phyloP scores from a whole-genome alignment of 2,797 vertebrate genomes.

The Schizothorax lantsangensis region DNA sequence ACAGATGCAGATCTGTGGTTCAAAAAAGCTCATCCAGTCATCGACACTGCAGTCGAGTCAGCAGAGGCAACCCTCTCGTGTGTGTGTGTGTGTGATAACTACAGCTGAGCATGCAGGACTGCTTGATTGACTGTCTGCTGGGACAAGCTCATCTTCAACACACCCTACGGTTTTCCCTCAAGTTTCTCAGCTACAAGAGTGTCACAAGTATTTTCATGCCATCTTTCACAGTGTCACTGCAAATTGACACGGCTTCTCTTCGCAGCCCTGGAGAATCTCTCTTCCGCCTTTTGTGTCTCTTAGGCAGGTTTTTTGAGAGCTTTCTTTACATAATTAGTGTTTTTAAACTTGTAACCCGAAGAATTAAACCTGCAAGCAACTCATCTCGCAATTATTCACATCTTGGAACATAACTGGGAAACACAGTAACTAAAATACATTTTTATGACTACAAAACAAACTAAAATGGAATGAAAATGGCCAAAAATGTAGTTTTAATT shows the following conservation, averaged over 20 bases:
- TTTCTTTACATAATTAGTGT: not conserved
- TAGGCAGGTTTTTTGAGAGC: not conserved
- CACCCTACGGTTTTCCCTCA: slow-evolving; percentile 11
- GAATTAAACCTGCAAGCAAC: not conserved
- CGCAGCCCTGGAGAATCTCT: not conserved
- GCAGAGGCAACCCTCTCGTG: slow-evolving; percentile 17
- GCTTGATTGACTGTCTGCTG: slow-evolving; percentile 41
- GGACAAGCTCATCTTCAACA: slow-evolving; percentile 8
- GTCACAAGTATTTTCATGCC: slow-evolving; percentile 39
- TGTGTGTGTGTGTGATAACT: slow-evolving; percentile 33
- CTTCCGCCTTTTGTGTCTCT: slow-evolving; percentile 14
- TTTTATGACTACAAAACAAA: not conserved
- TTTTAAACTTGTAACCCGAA: not conserved
- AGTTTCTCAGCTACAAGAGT: slow-evolving; percentile 38
- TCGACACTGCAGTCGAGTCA: slow-evolving; percentile 19
- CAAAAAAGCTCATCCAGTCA: slow-evolving; percentile 29
- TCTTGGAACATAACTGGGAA: not conserved
- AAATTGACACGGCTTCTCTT: slow-evolving; percentile 17
- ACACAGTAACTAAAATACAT: not conserved
- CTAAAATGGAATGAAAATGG: not conserved
- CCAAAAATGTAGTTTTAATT: not conserved
- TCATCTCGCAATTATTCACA: not conserved
- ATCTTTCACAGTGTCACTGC: slow-evolving; percentile 34
- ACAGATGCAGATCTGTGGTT: slow-evolving; percentile 32
- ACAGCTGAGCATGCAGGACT: slow-evolving; percentile 46